These are phyloP conservation scores for Aproaerema taeniolella DNA, from an alignment of 2,888 invertebrate species.

Conservation along the genomic window DNA sequence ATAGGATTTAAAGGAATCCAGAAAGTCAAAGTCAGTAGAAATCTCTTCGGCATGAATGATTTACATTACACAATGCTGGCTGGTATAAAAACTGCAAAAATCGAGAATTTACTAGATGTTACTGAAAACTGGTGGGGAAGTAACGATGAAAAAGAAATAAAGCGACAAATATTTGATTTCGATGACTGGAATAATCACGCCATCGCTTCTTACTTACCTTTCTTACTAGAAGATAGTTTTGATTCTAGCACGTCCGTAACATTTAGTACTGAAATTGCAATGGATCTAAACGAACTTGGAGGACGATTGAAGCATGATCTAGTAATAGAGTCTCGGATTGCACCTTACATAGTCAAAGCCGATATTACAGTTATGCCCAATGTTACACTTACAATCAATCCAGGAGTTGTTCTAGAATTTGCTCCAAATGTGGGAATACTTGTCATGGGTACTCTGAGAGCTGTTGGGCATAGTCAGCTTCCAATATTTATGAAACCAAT, in stretches of 20 bases:
- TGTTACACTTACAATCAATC: conserved; percentile 88
- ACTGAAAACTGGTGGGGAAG: conserved; percentile 98
- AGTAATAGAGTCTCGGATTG: conserved; percentile 77
- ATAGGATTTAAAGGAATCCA: conserved; percentile 96
- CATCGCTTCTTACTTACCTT: conserved; percentile 93
- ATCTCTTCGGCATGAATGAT: conserved; percentile 90
- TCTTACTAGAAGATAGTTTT: conserved; percentile 85
- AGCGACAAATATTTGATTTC: conserved; percentile 94
- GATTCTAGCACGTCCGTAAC: conserved; percentile 86
- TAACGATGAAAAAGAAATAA: conserved; percentile 83
- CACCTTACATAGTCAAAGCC: conserved; percentile 88
- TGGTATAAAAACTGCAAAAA: conserved; percentile 91
- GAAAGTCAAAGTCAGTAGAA: conserved; percentile 92
- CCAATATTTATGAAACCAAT: conserved; percentile 88
- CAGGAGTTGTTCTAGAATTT: conserved; percentile 95
- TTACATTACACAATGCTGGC: conserved; percentile 94
- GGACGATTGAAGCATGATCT: conserved; percentile 85
- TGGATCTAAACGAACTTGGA: conserved; percentile 83
- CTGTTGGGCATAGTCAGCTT: conserved; percentile 85
- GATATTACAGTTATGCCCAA: conserved; percentile 99
- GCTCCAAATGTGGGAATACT: conserved; percentile 96
- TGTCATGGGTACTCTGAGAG: conserved; percentile 92
- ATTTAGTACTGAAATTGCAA: conserved; percentile 72
- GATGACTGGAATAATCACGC: conserved; percentile 99
- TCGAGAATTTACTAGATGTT: conserved; percentile 92